A percentile compares a stretch with the other conserved stretches of the same genome.
These are phyloP conservation scores for Margarornis squamiger DNA, from an alignment of 2,797 vertebrate genomes.

Conservation along the genomic window DNA sequence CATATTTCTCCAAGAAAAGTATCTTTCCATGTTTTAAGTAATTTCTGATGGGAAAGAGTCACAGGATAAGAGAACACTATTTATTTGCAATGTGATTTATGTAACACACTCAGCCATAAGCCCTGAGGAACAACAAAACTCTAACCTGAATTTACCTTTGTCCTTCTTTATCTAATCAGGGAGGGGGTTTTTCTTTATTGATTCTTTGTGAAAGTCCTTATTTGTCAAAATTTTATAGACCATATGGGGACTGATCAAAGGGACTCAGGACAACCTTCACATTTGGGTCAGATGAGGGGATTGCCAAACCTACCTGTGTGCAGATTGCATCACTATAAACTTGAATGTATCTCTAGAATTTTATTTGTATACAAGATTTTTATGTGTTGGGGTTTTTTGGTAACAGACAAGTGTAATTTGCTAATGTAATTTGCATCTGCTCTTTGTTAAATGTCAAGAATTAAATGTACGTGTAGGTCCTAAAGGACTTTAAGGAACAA, in stretches of 20 bases:
- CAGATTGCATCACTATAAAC: neutral
- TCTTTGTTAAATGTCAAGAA: neutral
- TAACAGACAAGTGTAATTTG: neutral
- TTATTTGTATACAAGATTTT: neutral
- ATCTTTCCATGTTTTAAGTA: neutral
- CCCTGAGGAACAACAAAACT: neutral
- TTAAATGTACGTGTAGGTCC: neutral
- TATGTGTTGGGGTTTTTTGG: neutral
- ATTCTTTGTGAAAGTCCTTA: neutral
- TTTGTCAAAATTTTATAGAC: neutral
- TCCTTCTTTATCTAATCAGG: neutral
- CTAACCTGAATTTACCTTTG: constrained; percentile 13
- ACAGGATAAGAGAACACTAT: neutral
- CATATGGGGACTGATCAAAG: neutral
- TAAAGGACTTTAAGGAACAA: neutral
- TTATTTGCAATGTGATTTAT: neutral
- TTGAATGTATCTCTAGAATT: neutral
- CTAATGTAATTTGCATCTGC: neutral
- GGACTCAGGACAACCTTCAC: neutral
- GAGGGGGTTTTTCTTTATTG: neutral
- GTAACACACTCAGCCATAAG: neutral
- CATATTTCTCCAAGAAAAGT: neutral
- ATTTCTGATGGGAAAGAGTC: neutral
- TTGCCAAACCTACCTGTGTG: neutral
- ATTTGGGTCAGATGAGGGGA: neutral